phyloP scores from a whole-genome alignment of 2,797 vertebrate species.

The Siniperca scherzeri region DNA sequence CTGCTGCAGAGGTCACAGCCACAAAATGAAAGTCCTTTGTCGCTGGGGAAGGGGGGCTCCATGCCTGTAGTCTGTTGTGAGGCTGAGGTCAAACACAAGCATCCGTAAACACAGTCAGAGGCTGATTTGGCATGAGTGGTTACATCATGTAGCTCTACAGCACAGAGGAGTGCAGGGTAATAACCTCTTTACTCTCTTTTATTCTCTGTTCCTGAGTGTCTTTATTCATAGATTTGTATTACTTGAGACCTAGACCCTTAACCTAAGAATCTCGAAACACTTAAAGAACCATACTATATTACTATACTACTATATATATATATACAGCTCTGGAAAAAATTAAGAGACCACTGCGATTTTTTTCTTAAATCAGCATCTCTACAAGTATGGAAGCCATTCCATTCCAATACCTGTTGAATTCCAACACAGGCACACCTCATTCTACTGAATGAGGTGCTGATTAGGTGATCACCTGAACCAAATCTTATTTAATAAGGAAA shows the following conservation, averaged over 20 bases:
- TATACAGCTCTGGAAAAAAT: too few relatives aligned
- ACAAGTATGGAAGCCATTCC: too few relatives aligned
- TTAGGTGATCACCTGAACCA: too few relatives aligned
- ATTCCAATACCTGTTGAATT: too few relatives aligned
- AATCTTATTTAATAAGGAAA: too few relatives aligned
- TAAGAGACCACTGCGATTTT: too few relatives aligned
- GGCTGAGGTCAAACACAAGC: slow-evolving; percentile 39
- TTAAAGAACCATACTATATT: not conserved
- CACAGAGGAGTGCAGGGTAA: slow-evolving; percentile 30
- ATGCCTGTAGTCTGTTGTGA: slow-evolving; percentile 25
- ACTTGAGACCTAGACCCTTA: not conserved
- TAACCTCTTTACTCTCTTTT: slow-evolving; percentile 8
- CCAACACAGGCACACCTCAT: too few relatives aligned
- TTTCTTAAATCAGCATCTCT: too few relatives aligned
- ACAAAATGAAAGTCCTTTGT: slow-evolving; percentile 52
- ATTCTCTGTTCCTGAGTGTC: not conserved
- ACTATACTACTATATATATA: too few relatives aligned
- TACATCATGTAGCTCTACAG: slow-evolving; percentile 18
- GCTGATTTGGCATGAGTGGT: slow-evolving; percentile 27
- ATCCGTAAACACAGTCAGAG: slow-evolving; percentile 18
- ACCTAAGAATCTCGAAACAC: not conserved
- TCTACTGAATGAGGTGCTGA: too few relatives aligned
- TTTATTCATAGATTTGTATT: not conserved
- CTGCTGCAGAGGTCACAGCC: slow-evolving; percentile 39
- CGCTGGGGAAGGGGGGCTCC: slow-evolving; percentile 1